Conservation (phyloP, 2,888 invertebrate genomes). For the Nasonovia ribisnigri region DNA sequence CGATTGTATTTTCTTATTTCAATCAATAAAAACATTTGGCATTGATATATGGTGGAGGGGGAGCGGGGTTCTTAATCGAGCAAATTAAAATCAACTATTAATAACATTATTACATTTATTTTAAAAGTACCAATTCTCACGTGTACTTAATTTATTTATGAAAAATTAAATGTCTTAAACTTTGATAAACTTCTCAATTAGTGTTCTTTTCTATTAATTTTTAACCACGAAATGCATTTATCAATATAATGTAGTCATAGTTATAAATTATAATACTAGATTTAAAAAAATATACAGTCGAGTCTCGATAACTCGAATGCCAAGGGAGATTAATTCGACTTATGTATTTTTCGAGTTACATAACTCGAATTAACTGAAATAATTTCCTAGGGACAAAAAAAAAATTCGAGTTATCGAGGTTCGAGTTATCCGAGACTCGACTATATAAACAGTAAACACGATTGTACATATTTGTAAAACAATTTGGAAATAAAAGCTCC, state of each 20-base stretch:
- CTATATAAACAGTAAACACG: too few species aligned
- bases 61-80: not conserved
- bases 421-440: too few species aligned
- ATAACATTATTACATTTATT: not conserved
- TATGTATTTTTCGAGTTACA: too few species aligned
- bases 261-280: too few species aligned
- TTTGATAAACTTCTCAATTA: not conserved
- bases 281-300: too few species aligned
- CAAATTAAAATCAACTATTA: not conserved
- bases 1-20: not conserved
- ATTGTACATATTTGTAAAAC: too few species aligned
- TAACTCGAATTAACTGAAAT: too few species aligned
- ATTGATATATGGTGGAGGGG: not conserved
- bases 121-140: not conserved
- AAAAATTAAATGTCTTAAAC: not conserved
- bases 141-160: not conserved
- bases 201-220: not conserved
- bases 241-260: not conserved
- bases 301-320: too few species aligned
- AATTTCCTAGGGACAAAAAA: too few species aligned
- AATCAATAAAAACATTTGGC: not conserved
- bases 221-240: not conserved
- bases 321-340: too few species aligned
- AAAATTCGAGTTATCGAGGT: too few species aligned
- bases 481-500: too few species aligned